Evolutionary conservation across 1,140 invertebrate species (phyloP), one percentile per base, ranked within the genome.

Genomic region (Brachionus paranguensis): DNA sequence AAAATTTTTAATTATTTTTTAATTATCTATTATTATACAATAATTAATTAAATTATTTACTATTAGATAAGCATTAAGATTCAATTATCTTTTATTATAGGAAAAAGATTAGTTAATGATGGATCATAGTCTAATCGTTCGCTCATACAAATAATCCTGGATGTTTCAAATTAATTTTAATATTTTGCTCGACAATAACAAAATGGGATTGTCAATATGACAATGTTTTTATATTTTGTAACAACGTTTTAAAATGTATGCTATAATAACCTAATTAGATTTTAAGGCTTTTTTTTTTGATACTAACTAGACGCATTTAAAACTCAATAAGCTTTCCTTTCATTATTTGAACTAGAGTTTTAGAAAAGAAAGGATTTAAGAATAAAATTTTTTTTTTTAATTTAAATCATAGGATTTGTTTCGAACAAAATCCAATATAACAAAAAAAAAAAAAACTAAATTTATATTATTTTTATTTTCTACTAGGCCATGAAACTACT

Each of bases 401-500:
- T 47, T 47, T 6, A 47, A 47, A 12, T n/a, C 14, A 14, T 47
- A 47, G 45, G 45, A 47, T 47, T 47, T 47, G 14, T 12, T 12
- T 3, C 11, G 14, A 47, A 47, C 14, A 47, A 14, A 47, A 12
- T 5, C 14, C 12, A 12, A 47, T 47, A 14, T 20, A 24, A 33
- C 17, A 29, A 33, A 14, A 68, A 33, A 41, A 41, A 29, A 33
- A 27, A 2, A 33, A 68, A 29, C 12, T 68, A 33, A 68, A 68
- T 37, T 33, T 4, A n/a, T 33, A n/a, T 37, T 33, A 14, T 33
- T 27, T 33, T 37, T 68, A 33, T 68, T 12, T 68, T 68, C 11
- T 33, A 68, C 12, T 68, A 68, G 65, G 65, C 65, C 12, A 68
- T 72, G 68, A 72, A 72, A 12, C 68, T 72, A n/a, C 10, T 72